Evolutionary conservation across 2,113 vertebrate species (phyloP).

Genomic region (Silurus asotus): DNA sequence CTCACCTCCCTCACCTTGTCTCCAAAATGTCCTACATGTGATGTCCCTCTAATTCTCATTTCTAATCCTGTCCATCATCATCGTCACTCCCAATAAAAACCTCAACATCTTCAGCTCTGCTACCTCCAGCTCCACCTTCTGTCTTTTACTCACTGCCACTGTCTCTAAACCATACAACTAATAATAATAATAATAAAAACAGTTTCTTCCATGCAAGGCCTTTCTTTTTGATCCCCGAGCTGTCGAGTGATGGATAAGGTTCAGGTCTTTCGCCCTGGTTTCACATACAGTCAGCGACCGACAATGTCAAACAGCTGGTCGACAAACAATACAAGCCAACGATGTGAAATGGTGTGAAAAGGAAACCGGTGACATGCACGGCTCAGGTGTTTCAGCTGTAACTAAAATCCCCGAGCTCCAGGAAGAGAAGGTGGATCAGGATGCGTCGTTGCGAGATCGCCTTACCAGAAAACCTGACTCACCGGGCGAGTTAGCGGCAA

Average conservation of each 20-base stretch:
- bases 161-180: no score
- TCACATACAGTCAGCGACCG: constrained; percentile 47
- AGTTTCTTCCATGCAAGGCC: neutral
- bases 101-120: no score
- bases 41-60: no score
- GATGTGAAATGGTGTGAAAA: constrained; percentile 65
- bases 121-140: no score
- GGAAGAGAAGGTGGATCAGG: constrained; percentile 63
- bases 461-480: constrained; percentile 82
- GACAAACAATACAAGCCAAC: constrained; percentile 67
- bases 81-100: no score
- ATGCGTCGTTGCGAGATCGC: constrained; percentile 59
- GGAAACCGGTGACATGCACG: constrained; percentile 63
- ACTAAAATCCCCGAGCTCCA: constrained; percentile 62
- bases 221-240: constrained; percentile 26
- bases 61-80: no score
- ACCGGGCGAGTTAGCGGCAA: constrained; percentile 64
- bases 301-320: constrained; percentile 56
- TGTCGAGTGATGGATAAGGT: constrained; percentile 47
- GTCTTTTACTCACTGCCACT: no score
- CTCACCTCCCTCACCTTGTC: no score
- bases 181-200: no score
- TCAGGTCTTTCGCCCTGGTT: constrained; percentile 42
- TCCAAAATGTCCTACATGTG: no score
- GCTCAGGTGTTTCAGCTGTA: constrained; percentile 64